Percentiles rank a stretch among this genome's conserved stretches.
Conservation (phyloP, 1,140 invertebrate genomes). For the Octopus bimaculoides region DNA sequence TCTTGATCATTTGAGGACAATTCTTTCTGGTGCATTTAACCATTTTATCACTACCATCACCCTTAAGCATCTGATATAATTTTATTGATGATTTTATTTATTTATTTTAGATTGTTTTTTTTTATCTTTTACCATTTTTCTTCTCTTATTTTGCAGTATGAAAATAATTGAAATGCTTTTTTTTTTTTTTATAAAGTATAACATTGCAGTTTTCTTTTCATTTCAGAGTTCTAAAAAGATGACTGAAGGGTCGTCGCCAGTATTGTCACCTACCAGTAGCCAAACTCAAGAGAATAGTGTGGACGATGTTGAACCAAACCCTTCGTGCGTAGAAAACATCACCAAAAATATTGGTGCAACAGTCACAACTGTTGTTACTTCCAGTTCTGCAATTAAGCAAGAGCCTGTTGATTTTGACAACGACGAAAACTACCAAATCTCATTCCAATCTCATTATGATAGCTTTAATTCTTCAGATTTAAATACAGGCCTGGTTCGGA, state of each 20-base stretch:
- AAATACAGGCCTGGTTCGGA: slow-evolving; percentile 13
- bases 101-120: no score
- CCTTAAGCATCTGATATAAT: no score
- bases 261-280: neutral
- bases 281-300: neutral
- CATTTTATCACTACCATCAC: no score
- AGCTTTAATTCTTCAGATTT: slow-evolving; percentile 5
- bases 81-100: no score
- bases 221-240: neutral
- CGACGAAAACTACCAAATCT: neutral
- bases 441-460: neutral
- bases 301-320: no score
- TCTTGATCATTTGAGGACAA: no score
- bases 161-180: no score
- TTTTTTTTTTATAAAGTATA: no score
- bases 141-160: no score
- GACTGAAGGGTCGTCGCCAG: slow-evolving; percentile 3
- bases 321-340: neutral
- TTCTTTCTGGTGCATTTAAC: no score
- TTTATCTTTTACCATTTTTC: no score
- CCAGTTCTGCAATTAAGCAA: neutral
- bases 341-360: neutral
- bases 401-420: neutral
- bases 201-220: no score
- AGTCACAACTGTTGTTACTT: neutral